Percentiles rank a stretch among this genome's conserved stretches.
phyloP scores from a whole-genome alignment of 2,797 vertebrate genomes.

The Meriones psammophilus region DNA sequence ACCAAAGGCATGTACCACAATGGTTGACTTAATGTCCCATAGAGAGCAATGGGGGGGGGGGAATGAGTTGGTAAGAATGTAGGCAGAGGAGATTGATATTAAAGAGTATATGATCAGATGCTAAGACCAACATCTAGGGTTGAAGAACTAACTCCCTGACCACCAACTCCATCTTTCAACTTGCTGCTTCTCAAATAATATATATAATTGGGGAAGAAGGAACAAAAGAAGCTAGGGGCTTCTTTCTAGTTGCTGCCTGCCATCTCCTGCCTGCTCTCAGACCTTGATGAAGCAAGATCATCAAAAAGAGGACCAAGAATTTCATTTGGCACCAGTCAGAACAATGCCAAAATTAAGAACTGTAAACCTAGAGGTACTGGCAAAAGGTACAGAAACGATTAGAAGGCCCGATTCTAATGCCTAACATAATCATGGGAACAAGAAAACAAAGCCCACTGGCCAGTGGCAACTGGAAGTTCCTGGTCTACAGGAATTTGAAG shows the following conservation, averaged over 20 bases:
- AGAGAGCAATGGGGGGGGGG: neutral
- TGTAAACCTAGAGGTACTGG: neutral
- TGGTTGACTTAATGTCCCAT: neutral
- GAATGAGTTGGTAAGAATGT: neutral
- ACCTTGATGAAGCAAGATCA: neutral
- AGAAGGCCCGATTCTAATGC: neutral
- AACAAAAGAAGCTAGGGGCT: conserved; percentile 8
- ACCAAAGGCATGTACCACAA: too few species aligned
- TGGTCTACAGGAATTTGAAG: neutral
- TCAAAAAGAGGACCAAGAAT: neutral
- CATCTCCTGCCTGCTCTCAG: neutral
- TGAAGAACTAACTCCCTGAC: neutral
- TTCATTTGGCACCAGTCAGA: neutral
- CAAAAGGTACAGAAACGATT: neutral
- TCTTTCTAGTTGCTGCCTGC: neutral
- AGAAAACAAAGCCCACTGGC: neutral
- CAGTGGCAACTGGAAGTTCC: neutral
- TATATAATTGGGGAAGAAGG: neutral
- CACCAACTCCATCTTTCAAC: conserved; percentile 20
- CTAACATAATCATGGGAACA: neutral
- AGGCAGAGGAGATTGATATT: neutral
- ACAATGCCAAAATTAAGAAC: neutral
- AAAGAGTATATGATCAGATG: conserved; percentile 13
- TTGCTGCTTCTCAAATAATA: conserved; percentile 44
- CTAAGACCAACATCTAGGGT: conserved; percentile 28